A percentile compares a stretch with the other conserved stretches of the same genome.
Evolutionary conservation across 2,797 vertebrate species (phyloP).

Genomic region (Halcyon badia): DNA sequence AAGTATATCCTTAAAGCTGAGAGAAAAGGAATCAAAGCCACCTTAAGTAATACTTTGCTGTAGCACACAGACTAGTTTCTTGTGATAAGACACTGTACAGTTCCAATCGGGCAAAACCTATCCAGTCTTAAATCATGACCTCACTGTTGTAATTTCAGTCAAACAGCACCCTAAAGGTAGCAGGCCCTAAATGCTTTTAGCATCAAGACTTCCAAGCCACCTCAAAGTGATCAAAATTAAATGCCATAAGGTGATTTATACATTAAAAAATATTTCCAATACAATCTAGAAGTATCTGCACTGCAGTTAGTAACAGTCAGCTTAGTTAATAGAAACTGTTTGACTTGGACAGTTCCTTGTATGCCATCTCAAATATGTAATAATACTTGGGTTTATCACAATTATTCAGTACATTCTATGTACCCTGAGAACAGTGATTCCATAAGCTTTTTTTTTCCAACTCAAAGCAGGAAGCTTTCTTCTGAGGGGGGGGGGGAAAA

Average conservation of each 20-base stretch:
- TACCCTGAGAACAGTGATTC: background rate
- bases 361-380: background rate
- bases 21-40: slow-evolving; percentile 46
- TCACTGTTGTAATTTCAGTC: background rate
- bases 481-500: background rate
- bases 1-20: slow-evolving; percentile 32
- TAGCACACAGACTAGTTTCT: slow-evolving; percentile 12
- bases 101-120: background rate
- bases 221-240: background rate
- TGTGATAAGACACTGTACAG: background rate
- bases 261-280: background rate
- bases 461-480: background rate
- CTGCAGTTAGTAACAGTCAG: background rate
- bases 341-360: background rate
- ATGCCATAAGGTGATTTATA: background rate
- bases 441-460: background rate
- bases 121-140: background rate
- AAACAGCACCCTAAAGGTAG: background rate
- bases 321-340: background rate
- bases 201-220: background rate
- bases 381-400: background rate
- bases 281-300: background rate
- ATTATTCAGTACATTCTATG: background rate
- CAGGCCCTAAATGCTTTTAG: background rate
- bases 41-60: background rate